Evolutionary conservation across 1,140 invertebrate species (phyloP).

Genomic region (Pseudoatta argentina): DNA sequence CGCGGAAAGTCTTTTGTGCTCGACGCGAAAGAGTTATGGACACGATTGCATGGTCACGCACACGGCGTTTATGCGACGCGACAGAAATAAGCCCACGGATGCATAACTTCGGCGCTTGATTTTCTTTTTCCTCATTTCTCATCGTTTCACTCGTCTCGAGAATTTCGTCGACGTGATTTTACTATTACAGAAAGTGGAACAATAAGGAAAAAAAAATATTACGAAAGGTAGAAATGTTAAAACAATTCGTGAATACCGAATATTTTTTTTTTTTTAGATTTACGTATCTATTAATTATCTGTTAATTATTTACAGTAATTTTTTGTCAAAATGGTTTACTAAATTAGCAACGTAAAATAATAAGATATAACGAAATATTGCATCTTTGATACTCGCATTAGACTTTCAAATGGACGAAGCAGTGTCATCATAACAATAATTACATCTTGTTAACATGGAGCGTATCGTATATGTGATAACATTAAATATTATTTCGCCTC

Average conservation of each 20-base stretch:
- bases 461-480: not conserved
- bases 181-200: not conserved
- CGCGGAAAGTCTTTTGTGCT: conserved; percentile 57
- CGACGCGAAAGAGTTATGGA: conserved; percentile 45
- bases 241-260: not conserved
- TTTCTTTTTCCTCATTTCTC: conserved; percentile 26
- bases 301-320: not conserved
- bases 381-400: not conserved
- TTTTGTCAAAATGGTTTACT: not conserved
- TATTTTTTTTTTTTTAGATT: not conserved
- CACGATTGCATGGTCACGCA: conserved; percentile 66
- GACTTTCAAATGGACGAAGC: not conserved
- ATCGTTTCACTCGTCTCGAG: not conserved
- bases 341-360: not conserved
- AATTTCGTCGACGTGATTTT: conserved; percentile 6
- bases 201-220: not conserved
- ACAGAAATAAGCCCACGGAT: conserved; percentile 50
- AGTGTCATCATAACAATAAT: not conserved
- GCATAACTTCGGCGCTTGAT: conserved; percentile 50
- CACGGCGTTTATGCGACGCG: conserved; percentile 1
- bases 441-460: not conserved
- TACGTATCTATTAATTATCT: no score
- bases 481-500: not conserved
- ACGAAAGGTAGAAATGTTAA: not conserved
- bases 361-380: not conserved